A percentile compares a stretch with the other conserved stretches of the same genome.
phyloP scores from a whole-genome alignment of 2,113 vertebrate species.

The Proteles cristata region DNA sequence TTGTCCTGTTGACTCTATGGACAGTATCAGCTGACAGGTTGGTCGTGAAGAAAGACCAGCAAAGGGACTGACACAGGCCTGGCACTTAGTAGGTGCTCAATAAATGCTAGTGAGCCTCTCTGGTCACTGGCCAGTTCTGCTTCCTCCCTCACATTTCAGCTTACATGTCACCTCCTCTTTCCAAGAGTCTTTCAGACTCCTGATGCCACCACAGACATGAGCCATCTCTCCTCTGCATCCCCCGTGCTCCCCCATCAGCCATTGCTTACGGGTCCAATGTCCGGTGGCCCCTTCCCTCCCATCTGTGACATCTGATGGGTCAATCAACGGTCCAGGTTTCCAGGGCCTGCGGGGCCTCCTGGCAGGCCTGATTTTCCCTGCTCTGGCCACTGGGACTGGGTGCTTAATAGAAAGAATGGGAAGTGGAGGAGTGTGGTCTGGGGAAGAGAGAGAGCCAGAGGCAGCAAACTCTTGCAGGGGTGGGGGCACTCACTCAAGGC shows the following conservation, averaged over 20 bases:
- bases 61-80: background rate
- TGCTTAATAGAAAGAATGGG: background rate
- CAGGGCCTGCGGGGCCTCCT: background rate
- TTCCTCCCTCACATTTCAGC: background rate
- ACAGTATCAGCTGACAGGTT: background rate
- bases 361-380: background rate
- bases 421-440: background rate
- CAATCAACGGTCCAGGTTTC: rapidly evolving
- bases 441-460: background rate
- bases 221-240: background rate
- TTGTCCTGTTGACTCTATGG: background rate
- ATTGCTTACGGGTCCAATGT: background rate
- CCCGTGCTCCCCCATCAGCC: background rate
- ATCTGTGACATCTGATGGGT: background rate
- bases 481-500: constrained; percentile 39
- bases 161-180: background rate
- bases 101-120: background rate
- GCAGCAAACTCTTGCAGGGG: rapidly evolving
- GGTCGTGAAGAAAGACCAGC: background rate
- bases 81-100: background rate
- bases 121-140: background rate
- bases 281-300: background rate
- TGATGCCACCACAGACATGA: background rate
- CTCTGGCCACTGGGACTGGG: background rate
- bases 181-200: background rate